Conservation (phyloP, 2,113 vertebrate species). For the Morphnarchus princeps region DNA sequence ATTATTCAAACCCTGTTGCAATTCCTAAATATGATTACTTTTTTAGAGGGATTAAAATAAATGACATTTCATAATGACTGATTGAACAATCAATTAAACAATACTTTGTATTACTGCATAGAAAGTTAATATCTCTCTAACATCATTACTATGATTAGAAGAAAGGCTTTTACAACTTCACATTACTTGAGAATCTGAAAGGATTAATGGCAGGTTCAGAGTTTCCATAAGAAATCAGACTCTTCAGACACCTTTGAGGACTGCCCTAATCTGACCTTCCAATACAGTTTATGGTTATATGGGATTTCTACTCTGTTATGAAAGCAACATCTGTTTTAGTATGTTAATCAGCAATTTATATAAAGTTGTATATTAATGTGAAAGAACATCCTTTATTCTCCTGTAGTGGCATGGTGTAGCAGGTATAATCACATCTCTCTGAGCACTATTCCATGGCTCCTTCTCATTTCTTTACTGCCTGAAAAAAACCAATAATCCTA, state of each 20-base stretch:
- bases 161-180: not conserved
- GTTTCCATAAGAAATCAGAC: not conserved
- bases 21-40: not conserved
- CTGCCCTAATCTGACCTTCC: not conserved
- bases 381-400: not conserved
- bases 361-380: not conserved
- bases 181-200: not conserved
- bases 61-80: not conserved
- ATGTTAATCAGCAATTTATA: not conserved
- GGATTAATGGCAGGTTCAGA: not conserved
- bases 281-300: not conserved
- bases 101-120: not conserved
- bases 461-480: not conserved
- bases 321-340: not conserved
- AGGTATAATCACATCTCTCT: not conserved
- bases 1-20: not conserved
- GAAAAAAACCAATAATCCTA: not conserved
- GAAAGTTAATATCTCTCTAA: not conserved
- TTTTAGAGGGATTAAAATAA: slow-evolving; percentile 25
- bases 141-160: not conserved
- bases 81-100: not conserved
- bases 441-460: not conserved
- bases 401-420: not conserved
- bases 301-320: not conserved
- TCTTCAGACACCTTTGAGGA: not conserved